Percentiles rank a stretch among this genome's conserved stretches.
phyloP scores from a whole-genome alignment of 1,140 invertebrate genomes.

The Palaemon carinicauda region DNA sequence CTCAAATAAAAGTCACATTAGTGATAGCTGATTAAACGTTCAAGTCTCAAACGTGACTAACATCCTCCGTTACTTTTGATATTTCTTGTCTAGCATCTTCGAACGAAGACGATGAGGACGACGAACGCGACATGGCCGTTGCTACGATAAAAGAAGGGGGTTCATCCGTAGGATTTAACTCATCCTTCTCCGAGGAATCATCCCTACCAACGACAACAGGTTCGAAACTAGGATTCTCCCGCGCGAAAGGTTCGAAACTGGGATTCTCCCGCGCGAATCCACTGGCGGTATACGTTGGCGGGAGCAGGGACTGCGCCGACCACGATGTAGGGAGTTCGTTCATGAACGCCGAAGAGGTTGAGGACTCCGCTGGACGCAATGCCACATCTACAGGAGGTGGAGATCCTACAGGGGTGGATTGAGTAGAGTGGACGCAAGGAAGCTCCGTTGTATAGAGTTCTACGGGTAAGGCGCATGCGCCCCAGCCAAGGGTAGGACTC shows the following conservation, averaged over 20 bases:
- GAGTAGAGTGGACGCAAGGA: conserved; percentile 13
- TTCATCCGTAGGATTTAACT: too few species aligned
- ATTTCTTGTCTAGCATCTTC: too few species aligned
- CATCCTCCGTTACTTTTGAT: not conserved
- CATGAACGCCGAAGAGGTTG: not conserved
- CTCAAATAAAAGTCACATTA: not conserved
- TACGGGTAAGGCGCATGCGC: conserved; percentile 32
- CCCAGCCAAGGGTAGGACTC: conserved; percentile 25
- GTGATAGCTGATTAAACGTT: too few species aligned
- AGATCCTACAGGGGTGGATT: not conserved
- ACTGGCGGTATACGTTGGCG: conserved; percentile 10
- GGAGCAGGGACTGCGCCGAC: not conserved
- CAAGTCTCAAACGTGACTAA: not conserved
- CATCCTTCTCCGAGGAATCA: too few species aligned
- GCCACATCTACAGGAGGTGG: not conserved
- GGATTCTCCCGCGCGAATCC: not conserved
- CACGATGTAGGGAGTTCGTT: conserved; percentile 21
- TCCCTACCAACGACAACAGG: too few species aligned
- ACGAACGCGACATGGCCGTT: not conserved
- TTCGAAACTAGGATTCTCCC: not conserved
- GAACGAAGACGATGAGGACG: too few species aligned
- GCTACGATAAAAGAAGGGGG: not conserved
- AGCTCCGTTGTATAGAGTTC: conserved; percentile 29
- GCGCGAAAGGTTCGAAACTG: not conserved
- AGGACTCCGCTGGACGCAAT: conserved; percentile 14